Evolutionary conservation across 2,888 invertebrate genomes (phyloP).

Genomic region (Trimorus sp.): DNA sequence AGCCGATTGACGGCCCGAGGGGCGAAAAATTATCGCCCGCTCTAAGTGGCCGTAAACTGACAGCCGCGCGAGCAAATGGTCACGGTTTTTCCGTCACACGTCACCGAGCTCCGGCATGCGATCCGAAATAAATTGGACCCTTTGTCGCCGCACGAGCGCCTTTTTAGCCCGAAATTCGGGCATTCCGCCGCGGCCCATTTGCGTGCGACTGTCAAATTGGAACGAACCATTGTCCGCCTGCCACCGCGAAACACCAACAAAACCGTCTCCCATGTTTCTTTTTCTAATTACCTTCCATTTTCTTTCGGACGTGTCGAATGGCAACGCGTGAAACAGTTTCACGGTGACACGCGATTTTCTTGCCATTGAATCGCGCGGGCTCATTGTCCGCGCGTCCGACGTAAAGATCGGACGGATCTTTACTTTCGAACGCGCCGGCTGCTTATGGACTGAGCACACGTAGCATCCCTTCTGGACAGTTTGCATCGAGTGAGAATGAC

Average conservation of each 20-base stretch:
- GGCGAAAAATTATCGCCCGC: slow-evolving; percentile 32
- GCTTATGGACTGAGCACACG: slow-evolving; percentile 57
- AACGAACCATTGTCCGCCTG: too few relatives aligned
- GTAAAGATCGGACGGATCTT: slow-evolving; percentile 38
- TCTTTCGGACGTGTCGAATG: background rate
- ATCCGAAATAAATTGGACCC: slow-evolving; percentile 27
- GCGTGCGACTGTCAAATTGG: too few relatives aligned
- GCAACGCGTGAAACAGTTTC: slow-evolving; percentile 25
- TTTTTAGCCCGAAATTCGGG: background rate
- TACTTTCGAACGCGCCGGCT: slow-evolving; percentile 51
- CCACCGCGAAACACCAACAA: too few relatives aligned
- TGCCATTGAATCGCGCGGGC: slow-evolving; percentile 47
- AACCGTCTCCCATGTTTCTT: too few relatives aligned
- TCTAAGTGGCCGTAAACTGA: slow-evolving; percentile 41
- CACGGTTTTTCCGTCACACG: slow-evolving; percentile 31
- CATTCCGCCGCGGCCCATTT: too few relatives aligned
- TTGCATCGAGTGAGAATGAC: slow-evolving; percentile 62
- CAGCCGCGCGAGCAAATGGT: slow-evolving; percentile 23
- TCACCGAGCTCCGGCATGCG: slow-evolving; percentile 5
- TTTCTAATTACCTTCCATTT: too few relatives aligned
- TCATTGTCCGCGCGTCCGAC: slow-evolving; percentile 45
- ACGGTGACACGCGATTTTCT: slow-evolving; percentile 57
- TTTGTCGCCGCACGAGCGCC: slow-evolving; percentile 6
- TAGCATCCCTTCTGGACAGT: slow-evolving; percentile 65
- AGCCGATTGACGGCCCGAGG: slow-evolving; percentile 44